These are phyloP conservation scores for Corticium candelabrum DNA, from an alignment of 37 sponge, comb jelly and placozoan species.

Conservation along the genomic window DNA sequence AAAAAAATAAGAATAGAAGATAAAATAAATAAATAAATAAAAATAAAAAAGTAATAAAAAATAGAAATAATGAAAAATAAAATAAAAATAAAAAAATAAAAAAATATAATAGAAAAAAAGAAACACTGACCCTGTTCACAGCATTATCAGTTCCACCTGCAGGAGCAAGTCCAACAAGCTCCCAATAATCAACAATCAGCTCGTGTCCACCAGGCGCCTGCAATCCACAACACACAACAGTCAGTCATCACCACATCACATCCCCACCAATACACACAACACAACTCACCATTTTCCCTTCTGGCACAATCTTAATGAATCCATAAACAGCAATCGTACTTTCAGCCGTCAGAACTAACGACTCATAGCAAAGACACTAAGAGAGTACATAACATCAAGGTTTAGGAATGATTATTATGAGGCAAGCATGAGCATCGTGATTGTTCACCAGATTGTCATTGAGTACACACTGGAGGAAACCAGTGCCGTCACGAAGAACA, in stretches of 20 bases:
- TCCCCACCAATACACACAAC: too few species aligned
- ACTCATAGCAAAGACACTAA: slow-evolving; percentile 43
- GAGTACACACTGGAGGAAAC: slow-evolving; percentile 82
- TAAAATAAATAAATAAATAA: slow-evolving; percentile 1
- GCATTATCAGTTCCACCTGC: slow-evolving; percentile 89
- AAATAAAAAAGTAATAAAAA: neutral
- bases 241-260: too few species aligned
- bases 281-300: slow-evolving; percentile 59
- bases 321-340: slow-evolving; percentile 72
- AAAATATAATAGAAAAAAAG: neutral
- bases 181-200: slow-evolving; percentile 90
- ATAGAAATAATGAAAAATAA: neutral
- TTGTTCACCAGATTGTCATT: slow-evolving; percentile 48
- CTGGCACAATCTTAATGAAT: slow-evolving; percentile 47
- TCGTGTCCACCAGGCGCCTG: slow-evolving; percentile 97
- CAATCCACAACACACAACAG: too few species aligned
- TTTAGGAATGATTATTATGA: neutral
- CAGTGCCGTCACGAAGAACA: slow-evolving; percentile 91
- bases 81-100: neutral
- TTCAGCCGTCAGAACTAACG: slow-evolving; percentile 69
- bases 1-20: neutral
- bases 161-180: slow-evolving; percentile 78
- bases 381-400: neutral
- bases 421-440: too few species aligned
- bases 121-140: slow-evolving; percentile 47